Evolutionary conservation across 53 echinoderm and acorn worm species (phyloP).

Genomic region (Echinarachnius parma): DNA sequence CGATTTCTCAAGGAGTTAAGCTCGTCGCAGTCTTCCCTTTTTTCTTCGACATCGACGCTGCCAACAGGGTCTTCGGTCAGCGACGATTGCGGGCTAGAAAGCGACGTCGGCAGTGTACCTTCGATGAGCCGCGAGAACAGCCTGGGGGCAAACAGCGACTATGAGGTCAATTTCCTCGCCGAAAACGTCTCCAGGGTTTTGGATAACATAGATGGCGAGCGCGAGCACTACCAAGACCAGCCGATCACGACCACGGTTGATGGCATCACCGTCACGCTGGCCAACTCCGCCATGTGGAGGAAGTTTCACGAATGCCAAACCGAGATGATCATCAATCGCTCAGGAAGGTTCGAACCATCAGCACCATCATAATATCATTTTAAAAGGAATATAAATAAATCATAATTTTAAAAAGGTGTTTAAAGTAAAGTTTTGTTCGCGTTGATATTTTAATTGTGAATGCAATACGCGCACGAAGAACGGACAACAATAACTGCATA

Average conservation of each 20-base stretch:
- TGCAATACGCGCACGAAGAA: not conserved
- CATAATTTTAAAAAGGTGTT: not conserved
- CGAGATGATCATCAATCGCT: slow-evolving; percentile 82
- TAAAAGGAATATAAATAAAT: not conserved
- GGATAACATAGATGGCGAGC: not conserved
- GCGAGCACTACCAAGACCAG: not conserved
- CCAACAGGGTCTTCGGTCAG: slow-evolving; percentile 11
- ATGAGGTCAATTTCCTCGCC: not conserved
- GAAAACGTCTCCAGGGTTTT: not conserved
- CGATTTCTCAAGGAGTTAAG: not conserved
- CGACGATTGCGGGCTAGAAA: no score
- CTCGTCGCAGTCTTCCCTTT: not conserved
- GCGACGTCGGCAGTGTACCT: not conserved
- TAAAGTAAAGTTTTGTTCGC: no score
- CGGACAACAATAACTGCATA: not conserved
- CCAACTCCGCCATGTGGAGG: slow-evolving; percentile 66
- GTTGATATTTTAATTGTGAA: no score
- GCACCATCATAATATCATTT: not conserved
- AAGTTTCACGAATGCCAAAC: slow-evolving; percentile 73
- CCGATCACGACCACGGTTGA: slow-evolving; percentile 10
- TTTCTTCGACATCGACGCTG: slow-evolving; percentile 23
- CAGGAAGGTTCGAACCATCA: slow-evolving; percentile 89
- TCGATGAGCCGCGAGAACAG: not conserved
- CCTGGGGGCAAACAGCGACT: not conserved
- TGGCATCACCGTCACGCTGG: slow-evolving; percentile 60